Conservation (phyloP, 2,888 invertebrate genomes). For the Noctua janthina region DNA sequence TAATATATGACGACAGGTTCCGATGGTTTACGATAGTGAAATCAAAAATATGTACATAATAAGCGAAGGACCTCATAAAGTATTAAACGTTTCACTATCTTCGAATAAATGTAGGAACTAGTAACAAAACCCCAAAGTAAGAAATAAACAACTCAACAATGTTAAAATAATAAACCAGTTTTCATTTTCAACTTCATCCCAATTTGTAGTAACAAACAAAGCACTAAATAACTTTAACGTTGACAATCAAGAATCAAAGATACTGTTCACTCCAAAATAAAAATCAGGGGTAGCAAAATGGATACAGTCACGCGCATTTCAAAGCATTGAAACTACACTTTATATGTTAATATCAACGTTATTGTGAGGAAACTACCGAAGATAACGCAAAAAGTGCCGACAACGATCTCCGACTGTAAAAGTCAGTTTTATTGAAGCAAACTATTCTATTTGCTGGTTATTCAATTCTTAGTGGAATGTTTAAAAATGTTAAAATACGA, state of each 20-base stretch:
- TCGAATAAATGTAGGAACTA: background rate
- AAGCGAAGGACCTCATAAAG: background rate
- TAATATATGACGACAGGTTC: no score
- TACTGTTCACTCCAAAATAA: conserved; percentile 41
- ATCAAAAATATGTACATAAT: background rate
- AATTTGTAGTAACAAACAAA: conserved; percentile 41
- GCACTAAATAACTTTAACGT: conserved; percentile 38
- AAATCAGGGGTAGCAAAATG: conserved; percentile 50
- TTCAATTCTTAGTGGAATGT: conserved; percentile 41
- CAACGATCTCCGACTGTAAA: conserved; percentile 37
- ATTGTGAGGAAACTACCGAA: conserved; percentile 47
- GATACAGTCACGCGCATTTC: conserved; percentile 41
- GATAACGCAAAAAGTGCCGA: conserved; percentile 57
- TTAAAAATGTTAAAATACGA: conserved; percentile 44
- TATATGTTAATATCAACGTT: conserved; percentile 61
- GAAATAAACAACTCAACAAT: conserved; percentile 6
- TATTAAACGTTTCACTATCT: background rate
- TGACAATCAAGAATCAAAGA: conserved; percentile 35
- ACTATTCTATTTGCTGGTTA: conserved; percentile 44
- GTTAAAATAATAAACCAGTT: background rate
- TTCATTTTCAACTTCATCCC: conserved; percentile 1
- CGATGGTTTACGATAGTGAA: background rate
- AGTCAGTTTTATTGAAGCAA: conserved; percentile 49
- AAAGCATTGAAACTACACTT: conserved; percentile 59
- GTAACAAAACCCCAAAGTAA: background rate